These are phyloP conservation scores for Riparia riparia DNA, from an alignment of 2,113 vertebrate species.

Conservation along the genomic window DNA sequence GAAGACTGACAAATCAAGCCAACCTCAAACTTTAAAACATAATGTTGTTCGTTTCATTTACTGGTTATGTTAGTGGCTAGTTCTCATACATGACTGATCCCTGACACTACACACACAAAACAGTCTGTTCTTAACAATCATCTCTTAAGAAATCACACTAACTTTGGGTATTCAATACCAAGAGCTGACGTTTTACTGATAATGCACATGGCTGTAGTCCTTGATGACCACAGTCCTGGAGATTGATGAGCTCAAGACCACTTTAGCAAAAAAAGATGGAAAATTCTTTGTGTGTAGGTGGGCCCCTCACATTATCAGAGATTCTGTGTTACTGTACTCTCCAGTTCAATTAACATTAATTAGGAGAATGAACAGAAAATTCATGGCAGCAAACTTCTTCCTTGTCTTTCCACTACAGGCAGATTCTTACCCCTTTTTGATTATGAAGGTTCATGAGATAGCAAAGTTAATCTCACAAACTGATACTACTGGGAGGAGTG, in stretches of 20 bases:
- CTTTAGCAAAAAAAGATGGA: not conserved
- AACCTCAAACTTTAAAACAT: not conserved
- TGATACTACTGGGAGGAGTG: not conserved
- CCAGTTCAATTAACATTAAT: not conserved
- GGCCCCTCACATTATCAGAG: not conserved
- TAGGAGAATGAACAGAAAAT: not conserved
- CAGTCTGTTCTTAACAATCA: not conserved
- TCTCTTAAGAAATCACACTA: not conserved
- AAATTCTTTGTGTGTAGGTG: not conserved
- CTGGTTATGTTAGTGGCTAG: not conserved
- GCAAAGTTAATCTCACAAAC: not conserved
- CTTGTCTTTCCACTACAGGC: not conserved
- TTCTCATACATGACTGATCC: not conserved
- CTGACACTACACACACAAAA: not conserved
- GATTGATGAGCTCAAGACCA: not conserved
- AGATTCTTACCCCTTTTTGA: not conserved
- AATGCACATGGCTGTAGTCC: not conserved
- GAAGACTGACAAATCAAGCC: not conserved
- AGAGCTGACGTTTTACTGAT: not conserved
- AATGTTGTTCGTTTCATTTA: not conserved
- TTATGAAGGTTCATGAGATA: not conserved
- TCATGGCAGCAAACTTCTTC: not conserved
- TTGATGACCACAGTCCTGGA: not conserved
- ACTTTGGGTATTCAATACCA: not conserved
- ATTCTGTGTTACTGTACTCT: not conserved